Conservation (phyloP, 2,888 invertebrate genomes). For the Lasioglossum pauxillum region DNA sequence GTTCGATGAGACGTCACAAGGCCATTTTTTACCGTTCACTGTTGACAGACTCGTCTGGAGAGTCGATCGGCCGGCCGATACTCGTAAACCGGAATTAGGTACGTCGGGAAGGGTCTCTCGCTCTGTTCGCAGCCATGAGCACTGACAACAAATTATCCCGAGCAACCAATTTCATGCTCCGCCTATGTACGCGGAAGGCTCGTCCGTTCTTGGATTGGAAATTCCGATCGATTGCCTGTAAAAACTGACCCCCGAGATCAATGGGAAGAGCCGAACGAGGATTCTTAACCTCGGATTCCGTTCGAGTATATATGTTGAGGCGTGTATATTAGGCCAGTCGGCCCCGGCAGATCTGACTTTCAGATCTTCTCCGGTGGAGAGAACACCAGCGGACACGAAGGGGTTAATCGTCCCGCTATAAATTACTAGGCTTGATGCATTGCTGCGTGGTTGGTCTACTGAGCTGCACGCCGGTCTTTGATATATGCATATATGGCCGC, state of each 20-base stretch:
- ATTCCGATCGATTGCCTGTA: background rate
- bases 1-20: background rate
- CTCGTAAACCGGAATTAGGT: background rate
- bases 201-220: background rate
- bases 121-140: background rate
- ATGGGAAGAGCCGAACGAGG: background rate
- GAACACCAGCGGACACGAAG: slow-evolving; percentile 62
- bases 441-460: slow-evolving; percentile 76
- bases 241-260: background rate
- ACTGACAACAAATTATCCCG: background rate
- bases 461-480: slow-evolving; percentile 73
- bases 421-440: slow-evolving; percentile 80
- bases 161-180: background rate
- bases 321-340: slow-evolving; percentile 56
- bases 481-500: slow-evolving; percentile 68
- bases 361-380: slow-evolving; percentile 71
- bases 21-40: background rate
- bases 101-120: background rate
- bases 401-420: slow-evolving; percentile 79
- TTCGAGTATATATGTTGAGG: slow-evolving; percentile 44
- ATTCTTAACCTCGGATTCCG: slow-evolving; percentile 18
- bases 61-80: background rate
- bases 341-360: slow-evolving; percentile 77
- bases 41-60: background rate
- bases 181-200: background rate